Evolutionary conservation across 2,113 vertebrate species (phyloP), one percentile per base, ranked within the genome.

Genomic region (Protobothrops flavoviridis): DNA sequence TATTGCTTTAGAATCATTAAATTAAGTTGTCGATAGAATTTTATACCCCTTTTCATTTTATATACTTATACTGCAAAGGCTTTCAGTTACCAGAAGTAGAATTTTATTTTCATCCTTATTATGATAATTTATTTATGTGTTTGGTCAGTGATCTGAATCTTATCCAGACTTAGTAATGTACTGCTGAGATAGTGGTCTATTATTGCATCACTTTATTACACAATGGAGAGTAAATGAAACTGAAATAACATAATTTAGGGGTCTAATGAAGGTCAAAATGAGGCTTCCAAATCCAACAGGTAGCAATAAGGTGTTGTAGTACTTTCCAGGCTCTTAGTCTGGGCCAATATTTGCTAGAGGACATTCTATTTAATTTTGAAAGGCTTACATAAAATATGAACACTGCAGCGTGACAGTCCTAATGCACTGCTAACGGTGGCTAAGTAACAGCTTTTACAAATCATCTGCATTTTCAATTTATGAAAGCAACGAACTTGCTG

Each of bases 361-460:
- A 69, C 45, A 17, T 81, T 50, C 69, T 52, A 86, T 52, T 89
- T 59, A 93, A 93, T 93, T 81, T 93, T 90, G 92, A 52, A 56
- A 57, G 93, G 86, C 94, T 96, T 93, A 95, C 96, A 95, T 93
- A 95, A 97, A 98, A 95, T 87, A 93, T 93, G 97, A 97, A 94
- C 94, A 96, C 91, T n/a, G 90, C 92, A 93, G 96, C 95, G 97
- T 95, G 97, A 96, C 81, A 94, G 59, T 81, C 87, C 59, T 92
- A 92, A 94, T 88, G 96, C 95, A 97, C 90, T 94, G n/a, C 69
- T 91, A 39, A 90, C 69, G 52, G 81, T 97, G 93, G 88, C 94
- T 92, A 97, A 94, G 97, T 95, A 97, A 81, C 89, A 94, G 85
- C 23, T 85, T 96, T 97, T 96, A 94, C 94, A 94, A 96, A 96